These are phyloP conservation scores for Neogobius melanostomus DNA, from an alignment of 2,113 vertebrate genomes.

Conservation along the genomic window DNA sequence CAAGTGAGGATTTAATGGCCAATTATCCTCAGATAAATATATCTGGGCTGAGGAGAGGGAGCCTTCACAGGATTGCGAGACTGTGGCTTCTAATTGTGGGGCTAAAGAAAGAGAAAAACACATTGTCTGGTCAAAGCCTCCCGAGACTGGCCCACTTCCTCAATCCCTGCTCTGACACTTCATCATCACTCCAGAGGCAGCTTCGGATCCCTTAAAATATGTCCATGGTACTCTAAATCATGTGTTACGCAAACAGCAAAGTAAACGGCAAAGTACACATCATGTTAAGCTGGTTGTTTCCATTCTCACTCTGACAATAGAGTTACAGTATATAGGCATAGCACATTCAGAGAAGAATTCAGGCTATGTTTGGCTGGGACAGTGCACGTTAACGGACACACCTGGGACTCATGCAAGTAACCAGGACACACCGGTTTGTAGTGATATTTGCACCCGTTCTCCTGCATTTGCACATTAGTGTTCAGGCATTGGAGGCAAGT, in stretches of 20 bases:
- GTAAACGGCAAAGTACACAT: constrained; percentile 44
- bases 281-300: constrained; percentile 66
- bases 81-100: constrained; percentile 74
- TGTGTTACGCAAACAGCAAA: constrained; percentile 54
- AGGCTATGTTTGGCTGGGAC: constrained; percentile 16
- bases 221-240: constrained; percentile 62
- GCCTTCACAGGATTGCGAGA: constrained; percentile 62
- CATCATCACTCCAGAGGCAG: constrained; percentile 62
- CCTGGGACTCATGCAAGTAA: too few species aligned
- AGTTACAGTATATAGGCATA: constrained; percentile 37
- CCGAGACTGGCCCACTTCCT: constrained; percentile 60
- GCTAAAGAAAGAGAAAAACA: constrained; percentile 71
- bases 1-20: constrained; percentile 80
- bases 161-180: constrained; percentile 60
- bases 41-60: constrained; percentile 74
- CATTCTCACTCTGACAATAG: constrained; percentile 52
- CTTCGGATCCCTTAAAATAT: constrained; percentile 66
- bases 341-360: constrained; percentile 32
- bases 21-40: constrained; percentile 82
- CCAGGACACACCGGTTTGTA: too few species aligned
- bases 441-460: too few species aligned
- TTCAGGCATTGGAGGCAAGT: too few species aligned
- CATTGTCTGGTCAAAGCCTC: constrained; percentile 71
- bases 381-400: too few species aligned
- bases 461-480: too few species aligned